These are phyloP conservation scores for Theretra japonica DNA, from an alignment of 2,888 invertebrate genomes.

Conservation along the genomic window DNA sequence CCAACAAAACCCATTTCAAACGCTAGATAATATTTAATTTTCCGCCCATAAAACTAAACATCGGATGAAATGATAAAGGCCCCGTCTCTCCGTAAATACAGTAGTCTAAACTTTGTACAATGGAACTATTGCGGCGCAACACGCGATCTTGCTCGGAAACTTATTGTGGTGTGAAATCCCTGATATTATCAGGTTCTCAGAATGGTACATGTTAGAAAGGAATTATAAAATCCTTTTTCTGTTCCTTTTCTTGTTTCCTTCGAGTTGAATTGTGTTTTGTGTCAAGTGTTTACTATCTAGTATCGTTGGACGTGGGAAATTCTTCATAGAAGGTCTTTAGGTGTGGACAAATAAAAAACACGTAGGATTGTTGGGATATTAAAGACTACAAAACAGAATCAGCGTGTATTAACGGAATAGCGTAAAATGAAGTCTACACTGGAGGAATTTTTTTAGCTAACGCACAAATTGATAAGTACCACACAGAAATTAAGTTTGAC, in stretches of 20 bases:
- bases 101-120: constrained; percentile 9
- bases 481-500: too few relatives aligned
- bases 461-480: too few relatives aligned
- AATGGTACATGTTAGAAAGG: not conserved
- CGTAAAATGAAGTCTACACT: too few relatives aligned
- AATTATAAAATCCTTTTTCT: not conserved
- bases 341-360: too few relatives aligned
- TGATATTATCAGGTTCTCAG: not conserved
- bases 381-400: too few relatives aligned
- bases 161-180: constrained; percentile 15
- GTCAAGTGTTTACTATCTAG: too few relatives aligned
- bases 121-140: not conserved
- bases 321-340: too few relatives aligned
- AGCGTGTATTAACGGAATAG: too few relatives aligned
- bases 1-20: not conserved
- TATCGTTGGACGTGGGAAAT: too few relatives aligned
- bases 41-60: constrained; percentile 23
- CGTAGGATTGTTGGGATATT: too few relatives aligned
- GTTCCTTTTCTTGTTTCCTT: not conserved
- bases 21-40: constrained; percentile 15
- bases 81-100: not conserved
- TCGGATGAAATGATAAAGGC: constrained; percentile 12
- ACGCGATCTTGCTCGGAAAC: not conserved
- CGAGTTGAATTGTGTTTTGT: not conserved
- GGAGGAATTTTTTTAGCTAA: too few relatives aligned